These are phyloP conservation scores for Hirudinaria manillensis DNA, from an alignment of 2,888 invertebrate genomes.

Conservation along the genomic window DNA sequence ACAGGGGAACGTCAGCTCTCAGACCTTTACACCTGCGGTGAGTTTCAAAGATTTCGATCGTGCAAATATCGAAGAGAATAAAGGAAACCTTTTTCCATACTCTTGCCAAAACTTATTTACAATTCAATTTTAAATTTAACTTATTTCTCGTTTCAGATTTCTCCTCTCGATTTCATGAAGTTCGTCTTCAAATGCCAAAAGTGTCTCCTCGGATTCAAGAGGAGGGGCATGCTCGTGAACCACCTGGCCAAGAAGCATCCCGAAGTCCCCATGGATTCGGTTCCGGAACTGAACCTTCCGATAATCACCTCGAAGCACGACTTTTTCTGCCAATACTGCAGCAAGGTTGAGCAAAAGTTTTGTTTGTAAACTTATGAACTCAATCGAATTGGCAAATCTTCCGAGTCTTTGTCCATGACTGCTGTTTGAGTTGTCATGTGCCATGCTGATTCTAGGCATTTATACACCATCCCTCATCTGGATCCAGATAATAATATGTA, in stretches of 20 bases:
- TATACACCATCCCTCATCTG: no score
- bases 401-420: no score
- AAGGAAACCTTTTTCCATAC: no score
- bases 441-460: no score
- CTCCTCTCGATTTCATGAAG: constrained; percentile 3
- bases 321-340: constrained; percentile 78
- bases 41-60: not conserved
- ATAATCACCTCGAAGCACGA: constrained; percentile 70
- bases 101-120: no score
- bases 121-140: not conserved
- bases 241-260: constrained; percentile 68
- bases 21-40: not conserved
- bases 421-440: no score
- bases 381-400: no score
- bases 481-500: no score
- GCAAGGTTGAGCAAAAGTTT: constrained; percentile 48
- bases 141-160: not conserved
- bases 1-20: no score
- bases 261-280: constrained; percentile 63
- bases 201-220: constrained; percentile 71
- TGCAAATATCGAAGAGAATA: no score
- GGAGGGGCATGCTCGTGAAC: constrained; percentile 72
- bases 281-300: constrained; percentile 71
- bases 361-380: no score
- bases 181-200: constrained; percentile 72